Base-by-base conservation (phyloP, 2,113 vertebrate species). In the Copsychus sechellarum region DNA sequence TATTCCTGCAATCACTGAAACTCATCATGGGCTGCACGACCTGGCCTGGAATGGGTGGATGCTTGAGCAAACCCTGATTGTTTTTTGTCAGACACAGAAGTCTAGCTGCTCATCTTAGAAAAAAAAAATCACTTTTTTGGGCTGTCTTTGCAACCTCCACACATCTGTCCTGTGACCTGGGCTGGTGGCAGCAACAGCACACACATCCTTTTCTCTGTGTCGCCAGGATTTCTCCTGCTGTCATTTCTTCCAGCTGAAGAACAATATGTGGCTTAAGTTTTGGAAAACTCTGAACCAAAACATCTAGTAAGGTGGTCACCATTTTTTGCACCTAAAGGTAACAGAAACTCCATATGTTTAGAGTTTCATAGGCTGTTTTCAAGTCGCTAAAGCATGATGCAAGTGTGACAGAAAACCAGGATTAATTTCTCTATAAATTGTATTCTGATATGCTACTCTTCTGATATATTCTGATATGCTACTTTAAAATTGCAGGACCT, bases 241-340 rank as follows among this genome's bases (percentile, higher is more conserved):
- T 29, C 5, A 20, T n/a, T 97, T 77, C 98, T 98, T 42, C 98
- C 99, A 83, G 92, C 84, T 42, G 91, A 98, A 97, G 99, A 99
- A 95, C 97, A 97, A 69, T 98, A 98, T 53, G 61, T 99, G 56
- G 87, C 97, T 81, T 96, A 98, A 0, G 95, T 97, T 93, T 94
- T 99, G 81, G 88, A 96, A 95, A 96, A 79, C 4, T 98, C 97
- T 2, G 98, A 99, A 90, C 88, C 98, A 51, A 97, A 97, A 5
- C 98, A 8, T 98, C 99, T 19, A 98, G 95, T 81, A 96, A 98
- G 98, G 98, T 99, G 91, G 61, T 64, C 50, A 22, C 25, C 10
- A 64, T 65, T 92, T 54, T 53, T 76, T 84, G 8, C 6, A 42
- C 29, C 16, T 62, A 67, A 88, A 15, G 70, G 13, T 62, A 82